Evolutionary conservation across 2,888 invertebrate species (phyloP), one percentile per base, ranked within the genome.

Genomic region (Acrobasis suavella): DNA sequence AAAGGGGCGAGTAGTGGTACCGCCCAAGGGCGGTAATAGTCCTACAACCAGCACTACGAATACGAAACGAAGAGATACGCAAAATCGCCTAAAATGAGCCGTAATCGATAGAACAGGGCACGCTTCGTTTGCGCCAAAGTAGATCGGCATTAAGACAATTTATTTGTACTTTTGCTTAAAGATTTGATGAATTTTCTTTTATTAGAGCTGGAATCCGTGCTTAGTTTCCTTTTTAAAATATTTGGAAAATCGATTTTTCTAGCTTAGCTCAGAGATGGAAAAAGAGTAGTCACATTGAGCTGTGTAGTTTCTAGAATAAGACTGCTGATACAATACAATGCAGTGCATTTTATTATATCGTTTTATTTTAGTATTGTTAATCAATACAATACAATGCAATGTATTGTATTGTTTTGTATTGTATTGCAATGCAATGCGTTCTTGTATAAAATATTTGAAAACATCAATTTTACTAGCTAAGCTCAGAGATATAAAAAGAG

Each of bases 81-180:
- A 60, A 50, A 42, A 56, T 56, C 9, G 56, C 6, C 39, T 16
- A 42, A 42, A 59, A 50, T 59, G 59, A 50, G 17, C 51, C 51
- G 42, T 60, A 60, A 60, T 60, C 60, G 60, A 60, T 59, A 50
- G 59, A 59, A 59, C 59, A 50, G 50, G 59, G 51, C 51, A 50
- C 17, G 51, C 60, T 51, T 60, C 51, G 60, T 51, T 60, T 38
- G 42, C 22, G 51, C 37, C 60, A 6, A 60, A 50, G 50, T 39
- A 52, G 51, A 60, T 52, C n/a, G 51, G 22, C 39, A 60, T 60
- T 60, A 52, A 22, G 51, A 60, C 15, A 60, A 60, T 60, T 51
- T 60, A 60, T 60, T 60, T 39, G 55, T 52, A 42, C 56, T 56
- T 56, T 56, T 42, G 6, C 42, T 56, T 39, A 17, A 42, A 22